Conservation (phyloP, 2,797 vertebrate species). For the Diplodus puntazzo region DNA sequence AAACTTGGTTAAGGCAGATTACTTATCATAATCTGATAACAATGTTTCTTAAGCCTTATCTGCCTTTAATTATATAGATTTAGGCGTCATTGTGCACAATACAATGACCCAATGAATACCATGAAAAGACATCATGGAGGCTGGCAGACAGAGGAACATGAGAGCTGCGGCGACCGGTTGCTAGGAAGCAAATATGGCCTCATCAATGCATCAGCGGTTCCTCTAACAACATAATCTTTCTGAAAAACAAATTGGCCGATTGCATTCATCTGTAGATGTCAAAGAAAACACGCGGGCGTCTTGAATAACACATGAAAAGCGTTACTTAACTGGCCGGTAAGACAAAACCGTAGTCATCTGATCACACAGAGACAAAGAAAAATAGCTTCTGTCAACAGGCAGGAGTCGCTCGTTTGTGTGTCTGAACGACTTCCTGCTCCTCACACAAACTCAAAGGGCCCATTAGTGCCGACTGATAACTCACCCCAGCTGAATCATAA, state of each 20-base stretch:
- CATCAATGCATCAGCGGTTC: conserved; percentile 76
- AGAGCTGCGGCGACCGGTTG: conserved; percentile 74
- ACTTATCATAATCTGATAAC: conserved; percentile 73
- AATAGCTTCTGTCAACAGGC: conserved; percentile 47
- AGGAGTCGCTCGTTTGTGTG: conserved; percentile 24
- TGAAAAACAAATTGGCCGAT: conserved; percentile 77
- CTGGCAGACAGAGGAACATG: conserved; percentile 68
- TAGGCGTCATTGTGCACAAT: conserved; percentile 74
- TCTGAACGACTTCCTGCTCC: conserved; percentile 39
- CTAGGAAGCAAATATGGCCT: conserved; percentile 84
- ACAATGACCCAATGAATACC: conserved; percentile 77
- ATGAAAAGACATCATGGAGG: conserved; percentile 74
- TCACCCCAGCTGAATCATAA: neutral
- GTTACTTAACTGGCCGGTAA: conserved; percentile 63
- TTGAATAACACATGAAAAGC: conserved; percentile 57
- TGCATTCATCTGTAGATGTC: conserved; percentile 71
- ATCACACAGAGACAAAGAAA: conserved; percentile 54
- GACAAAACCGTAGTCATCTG: conserved; percentile 56
- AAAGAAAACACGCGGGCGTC: conserved; percentile 66
- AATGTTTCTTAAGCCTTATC: conserved; percentile 73
- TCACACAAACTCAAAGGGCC: conserved; percentile 22
- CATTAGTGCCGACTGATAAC: conserved; percentile 10
- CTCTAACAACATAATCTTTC: conserved; percentile 80
- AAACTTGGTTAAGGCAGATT: conserved; percentile 64
- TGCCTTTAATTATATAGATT: conserved; percentile 82